Base-by-base conservation (phyloP, 2,113 vertebrate genomes). In the Phyllostomus hastatus region DNA sequence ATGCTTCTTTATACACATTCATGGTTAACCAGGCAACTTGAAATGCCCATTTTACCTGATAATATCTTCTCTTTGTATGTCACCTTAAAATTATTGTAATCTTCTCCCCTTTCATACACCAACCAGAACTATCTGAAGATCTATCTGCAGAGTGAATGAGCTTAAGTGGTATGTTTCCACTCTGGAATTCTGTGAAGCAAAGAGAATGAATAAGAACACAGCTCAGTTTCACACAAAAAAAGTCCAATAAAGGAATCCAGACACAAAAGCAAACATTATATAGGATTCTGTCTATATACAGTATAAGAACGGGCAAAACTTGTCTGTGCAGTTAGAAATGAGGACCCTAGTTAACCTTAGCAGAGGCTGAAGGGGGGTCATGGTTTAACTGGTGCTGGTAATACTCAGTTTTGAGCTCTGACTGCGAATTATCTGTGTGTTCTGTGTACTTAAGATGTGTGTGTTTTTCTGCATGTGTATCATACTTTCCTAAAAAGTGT, bases 391-490 rank as follows among this genome's bases (percentile, higher is more conserved):
- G 80, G 57, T 91, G 73, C 90, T 93, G 64, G 79, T 54, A 10
- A 84, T 50, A 35, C 50, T 28, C 46, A 35, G 73, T 73, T 88
- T 48, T 94, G 70, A 78, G 75, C 59, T 70, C 78, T 81, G 31
- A 67, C 91, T 97, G 90, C 92, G 95, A 59, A 91, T 15, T 76
- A 76, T 41, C 43, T 79, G 52, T 90, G 76, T 90, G 46, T 72
- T 69, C 1, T 31, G 20, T 52, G 26, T 54, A 64, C 35, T 82
- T 82, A 79, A 79, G 70, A 38, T 64, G 11, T 7, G 52, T 93
- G 15, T 86, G 46, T 92, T 92, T 97, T 94, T 94, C 73, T 94
- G 88, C 89, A 81, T 96, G 91, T 95, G 22, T 69, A 28, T 89
- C 88, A 79, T 17, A 90, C 43, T 91, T 93, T 24, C 10, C 70